Conservation (phyloP, 1,140 invertebrate genomes). For the Diabrotica undecimpunctata region DNA sequence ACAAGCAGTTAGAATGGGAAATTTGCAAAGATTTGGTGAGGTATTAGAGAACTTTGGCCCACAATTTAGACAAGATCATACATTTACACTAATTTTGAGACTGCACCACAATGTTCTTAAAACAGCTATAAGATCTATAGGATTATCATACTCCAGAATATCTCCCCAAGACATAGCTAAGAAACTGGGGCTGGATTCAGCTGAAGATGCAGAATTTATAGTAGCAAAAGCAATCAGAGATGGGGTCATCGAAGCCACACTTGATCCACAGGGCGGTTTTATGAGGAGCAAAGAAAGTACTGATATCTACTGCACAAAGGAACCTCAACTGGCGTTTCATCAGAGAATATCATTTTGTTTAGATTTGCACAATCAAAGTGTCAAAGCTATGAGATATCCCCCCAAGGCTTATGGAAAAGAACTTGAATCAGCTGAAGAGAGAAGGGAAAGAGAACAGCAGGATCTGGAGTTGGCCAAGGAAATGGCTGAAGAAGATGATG, state of each 20-base stretch:
- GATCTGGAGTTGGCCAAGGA: conserved; percentile 97
- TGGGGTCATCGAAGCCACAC: conserved; percentile 95
- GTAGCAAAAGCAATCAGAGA: conserved; percentile 99
- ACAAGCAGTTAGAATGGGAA: conserved; percentile 93
- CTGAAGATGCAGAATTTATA: conserved; percentile 98
- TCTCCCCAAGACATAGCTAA: conserved; percentile 90
- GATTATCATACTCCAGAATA: conserved; percentile 94
- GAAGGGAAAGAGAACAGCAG: conserved; percentile 93
- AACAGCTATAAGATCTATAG: conserved; percentile 96
- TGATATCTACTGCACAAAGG: conserved; percentile 95
- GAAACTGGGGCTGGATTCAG: conserved; percentile 89
- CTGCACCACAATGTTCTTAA: conserved; percentile 99
- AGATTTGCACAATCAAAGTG: conserved; percentile 96
- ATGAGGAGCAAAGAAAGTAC: conserved; percentile 96
- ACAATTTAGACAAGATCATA: conserved; percentile 86
- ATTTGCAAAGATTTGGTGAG: conserved; percentile 90
- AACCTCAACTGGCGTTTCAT: conserved; percentile 96
- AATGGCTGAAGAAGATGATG: conserved; percentile 98
- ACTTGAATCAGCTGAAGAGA: conserved; percentile 94
- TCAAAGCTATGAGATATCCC: conserved; percentile 98
- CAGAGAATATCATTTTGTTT: conserved; percentile 97
- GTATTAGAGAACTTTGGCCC: conserved; percentile 87
- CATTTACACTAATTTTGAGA: conserved; percentile 90
- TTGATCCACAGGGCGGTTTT: conserved; percentile 93
- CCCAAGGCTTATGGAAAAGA: conserved; percentile 99